Evolutionary conservation across 2,797 vertebrate genomes (phyloP), one percentile per base, ranked within the genome.

Genomic region (Typhlichthys eigenmanni): DNA sequence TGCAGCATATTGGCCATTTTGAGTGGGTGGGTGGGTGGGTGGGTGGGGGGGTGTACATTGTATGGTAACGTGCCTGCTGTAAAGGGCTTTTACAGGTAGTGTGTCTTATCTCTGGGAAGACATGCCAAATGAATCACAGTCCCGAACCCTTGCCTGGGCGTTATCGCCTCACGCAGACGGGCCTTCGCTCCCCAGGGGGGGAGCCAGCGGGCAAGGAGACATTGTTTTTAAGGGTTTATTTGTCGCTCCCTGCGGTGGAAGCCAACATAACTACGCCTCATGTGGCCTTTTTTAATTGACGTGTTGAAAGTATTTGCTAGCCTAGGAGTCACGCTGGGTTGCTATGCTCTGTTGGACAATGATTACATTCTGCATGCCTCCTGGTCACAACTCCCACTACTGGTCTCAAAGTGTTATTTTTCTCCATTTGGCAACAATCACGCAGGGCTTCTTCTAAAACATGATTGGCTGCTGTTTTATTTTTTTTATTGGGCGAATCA

Each of bases 31-130:
- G 32, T 17, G 17, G 1, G n/a, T n/a, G n/a, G 17, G 17, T 1
- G 19, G 24, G 24, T 3, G 4, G 24, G 38, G 24, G 24, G 17
- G 10, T 48, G 38, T n/a, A 32, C 24, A 49, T 16, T 9, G 16
- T 29, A 19, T 5, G n/a, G 38, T 29, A 51, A n/a, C 24, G 50
- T 34, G 2, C 6, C 12, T 50, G 29, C 47, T 58, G 24, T 32
- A 13, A n/a, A 13, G 54, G 16, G 47, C 13, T 47, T 16, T 24
- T 50, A 11, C 16, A 50, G 19, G 5, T 32, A 11, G 47, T 32
- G 52, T 16, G 16, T 54, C 51, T 68, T 60, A 57, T 56, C 51
- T 62, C 53, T 6, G 29, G 14, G n/a, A 12, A 4, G 12, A 24
- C 19, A 13, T 32, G 24, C 6, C 13, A 29, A 24, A 29, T 32